Conservation (phyloP, 2,797 vertebrate genomes). For the Amazonetta brasiliensis region DNA sequence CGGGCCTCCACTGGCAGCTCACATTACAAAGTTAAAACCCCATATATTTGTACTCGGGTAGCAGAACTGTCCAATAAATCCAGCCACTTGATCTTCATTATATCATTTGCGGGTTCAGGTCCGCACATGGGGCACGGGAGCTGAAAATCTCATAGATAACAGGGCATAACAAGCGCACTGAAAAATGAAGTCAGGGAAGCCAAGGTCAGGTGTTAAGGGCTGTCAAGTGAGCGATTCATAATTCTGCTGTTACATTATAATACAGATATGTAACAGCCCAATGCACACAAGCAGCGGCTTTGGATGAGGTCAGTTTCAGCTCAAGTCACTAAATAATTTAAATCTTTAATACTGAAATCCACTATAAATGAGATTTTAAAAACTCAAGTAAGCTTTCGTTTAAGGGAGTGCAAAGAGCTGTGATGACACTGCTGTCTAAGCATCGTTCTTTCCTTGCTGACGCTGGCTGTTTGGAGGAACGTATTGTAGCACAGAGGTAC, state of each 20-base stretch:
- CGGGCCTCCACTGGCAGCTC: not conserved
- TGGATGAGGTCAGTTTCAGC: slow-evolving; percentile 2
- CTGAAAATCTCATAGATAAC: not conserved
- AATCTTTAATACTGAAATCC: slow-evolving; percentile 46
- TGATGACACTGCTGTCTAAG: not conserved
- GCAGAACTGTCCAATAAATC: not conserved
- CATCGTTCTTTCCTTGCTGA: not conserved
- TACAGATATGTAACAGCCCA: slow-evolving; percentile 15
- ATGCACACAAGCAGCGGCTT: slow-evolving; percentile 33
- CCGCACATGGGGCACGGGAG: not conserved
- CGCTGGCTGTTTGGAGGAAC: not conserved
- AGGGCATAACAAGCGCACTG: not conserved
- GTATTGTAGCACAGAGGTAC: not conserved
- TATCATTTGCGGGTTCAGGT: not conserved
- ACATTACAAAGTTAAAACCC: not conserved
- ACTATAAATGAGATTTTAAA: slow-evolving; percentile 28
- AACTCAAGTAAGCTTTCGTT: slow-evolving; percentile 13
- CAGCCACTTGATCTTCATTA: not conserved
- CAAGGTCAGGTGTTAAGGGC: slow-evolving; percentile 39
- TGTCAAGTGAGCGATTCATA: not conserved
- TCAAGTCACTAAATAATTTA: slow-evolving; percentile 41
- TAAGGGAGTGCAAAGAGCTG: not conserved
- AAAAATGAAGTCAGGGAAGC: not conserved
- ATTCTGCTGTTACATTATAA: not conserved
- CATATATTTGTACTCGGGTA: not conserved